Conservation (phyloP, 1,140 invertebrate species). For the Lasioglossum albipes region DNA sequence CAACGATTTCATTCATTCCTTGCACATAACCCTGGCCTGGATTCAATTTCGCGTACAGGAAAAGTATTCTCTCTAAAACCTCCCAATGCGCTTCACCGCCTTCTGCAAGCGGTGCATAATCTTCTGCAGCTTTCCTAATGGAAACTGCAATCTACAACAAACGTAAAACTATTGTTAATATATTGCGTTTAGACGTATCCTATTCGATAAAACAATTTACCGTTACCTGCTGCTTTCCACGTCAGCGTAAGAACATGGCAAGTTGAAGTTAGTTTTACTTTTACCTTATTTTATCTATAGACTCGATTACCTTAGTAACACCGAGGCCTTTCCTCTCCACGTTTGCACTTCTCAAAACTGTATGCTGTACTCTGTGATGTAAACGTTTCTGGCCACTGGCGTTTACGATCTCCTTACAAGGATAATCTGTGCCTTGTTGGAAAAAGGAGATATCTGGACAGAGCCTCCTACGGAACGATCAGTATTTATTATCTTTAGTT, state of each 20-base stretch:
- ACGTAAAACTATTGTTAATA: background rate
- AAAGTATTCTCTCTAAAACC: slow-evolving; percentile 97
- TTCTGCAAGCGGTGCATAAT: slow-evolving; percentile 90
- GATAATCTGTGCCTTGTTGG: slow-evolving; percentile 94
- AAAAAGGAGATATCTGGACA: slow-evolving; percentile 99
- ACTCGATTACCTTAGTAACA: slow-evolving; percentile 88
- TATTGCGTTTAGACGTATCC: background rate
- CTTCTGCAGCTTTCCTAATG: slow-evolving; percentile 85
- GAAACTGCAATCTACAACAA: slow-evolving; percentile 82
- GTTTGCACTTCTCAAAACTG: slow-evolving; percentile 91
- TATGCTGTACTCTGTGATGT: slow-evolving; percentile 92
- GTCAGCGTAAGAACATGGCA: slow-evolving; percentile 54
- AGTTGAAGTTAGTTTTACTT: slow-evolving; percentile 39
- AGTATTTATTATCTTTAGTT: slow-evolving; percentile 8
- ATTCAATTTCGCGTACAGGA: slow-evolving; percentile 98
- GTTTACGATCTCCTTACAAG: slow-evolving; percentile 87
- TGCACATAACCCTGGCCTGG: slow-evolving; percentile 98
- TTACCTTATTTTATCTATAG: slow-evolving; percentile 9
- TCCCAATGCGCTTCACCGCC: slow-evolving; percentile 97
- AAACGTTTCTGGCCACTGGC: slow-evolving; percentile 88
- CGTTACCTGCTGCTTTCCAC: slow-evolving; percentile 75
- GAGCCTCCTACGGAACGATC: slow-evolving; percentile 83
- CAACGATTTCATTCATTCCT: slow-evolving; percentile 99
- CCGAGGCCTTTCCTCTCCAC: slow-evolving; percentile 93
- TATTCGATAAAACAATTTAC: slow-evolving; percentile 9